Evolutionary conservation across 2,888 invertebrate genomes (phyloP).

Genomic region (Ormia ochracea): DNA sequence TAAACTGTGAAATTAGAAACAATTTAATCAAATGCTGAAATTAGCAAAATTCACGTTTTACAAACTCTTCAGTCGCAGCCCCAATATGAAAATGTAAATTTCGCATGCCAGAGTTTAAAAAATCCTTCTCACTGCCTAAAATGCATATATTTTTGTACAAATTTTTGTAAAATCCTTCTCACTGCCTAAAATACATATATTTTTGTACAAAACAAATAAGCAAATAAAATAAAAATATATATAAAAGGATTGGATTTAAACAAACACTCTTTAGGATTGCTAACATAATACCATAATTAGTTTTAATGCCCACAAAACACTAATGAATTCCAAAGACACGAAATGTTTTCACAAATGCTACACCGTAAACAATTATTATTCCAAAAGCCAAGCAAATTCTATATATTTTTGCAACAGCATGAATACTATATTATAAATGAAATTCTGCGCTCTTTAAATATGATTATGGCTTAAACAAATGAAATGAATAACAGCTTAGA

Average conservation of each 20-base stretch:
- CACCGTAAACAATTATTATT: neutral
- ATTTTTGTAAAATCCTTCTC: slow-evolving; percentile 23
- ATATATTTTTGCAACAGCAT: no score
- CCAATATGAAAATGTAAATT: no score
- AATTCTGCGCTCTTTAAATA: no score
- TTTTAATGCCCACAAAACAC: slow-evolving; percentile 62
- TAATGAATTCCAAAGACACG: slow-evolving; percentile 59
- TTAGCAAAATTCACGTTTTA: no score
- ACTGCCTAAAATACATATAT: slow-evolving; percentile 9
- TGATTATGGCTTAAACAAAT: no score
- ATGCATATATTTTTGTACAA: slow-evolving; percentile 22
- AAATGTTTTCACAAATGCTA: slow-evolving; percentile 44
- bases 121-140: slow-evolving; percentile 15
- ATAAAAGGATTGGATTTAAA: slow-evolving; percentile 49
- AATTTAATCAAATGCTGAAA: no score
- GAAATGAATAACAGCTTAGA: no score
- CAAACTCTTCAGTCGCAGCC: no score
- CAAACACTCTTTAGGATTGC: slow-evolving; percentile 56
- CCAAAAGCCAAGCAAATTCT: no score
- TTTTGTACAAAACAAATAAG: slow-evolving; percentile 47
- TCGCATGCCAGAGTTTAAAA: no score
- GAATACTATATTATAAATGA: no score
- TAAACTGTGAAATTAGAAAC: no score
- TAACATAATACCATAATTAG: slow-evolving; percentile 62
- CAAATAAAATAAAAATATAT: slow-evolving; percentile 11